Percentiles rank a stretch among this genome's conserved stretches.
phyloP scores from a whole-genome alignment of 2,888 invertebrate genomes.

The Diarsia mendica region DNA sequence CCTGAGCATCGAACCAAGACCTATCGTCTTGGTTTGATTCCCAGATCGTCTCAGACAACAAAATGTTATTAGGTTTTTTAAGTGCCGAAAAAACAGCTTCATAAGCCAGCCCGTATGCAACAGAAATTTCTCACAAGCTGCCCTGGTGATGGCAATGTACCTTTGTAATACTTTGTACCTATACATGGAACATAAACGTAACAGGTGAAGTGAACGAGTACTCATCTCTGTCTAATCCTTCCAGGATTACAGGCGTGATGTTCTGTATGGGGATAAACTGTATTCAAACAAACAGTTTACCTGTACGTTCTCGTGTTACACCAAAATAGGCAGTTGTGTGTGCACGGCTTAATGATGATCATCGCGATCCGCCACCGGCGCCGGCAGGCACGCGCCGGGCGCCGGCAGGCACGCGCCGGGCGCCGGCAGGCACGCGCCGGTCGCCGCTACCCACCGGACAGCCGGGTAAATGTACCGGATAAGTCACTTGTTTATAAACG shows the following conservation, averaged over 20 bases:
- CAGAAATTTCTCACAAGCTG: not conserved
- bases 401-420: slow-evolving; percentile 57
- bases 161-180: too few species aligned
- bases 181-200: too few species aligned
- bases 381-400: slow-evolving; percentile 43
- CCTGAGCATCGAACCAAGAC: not conserved
- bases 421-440: slow-evolving; percentile 43
- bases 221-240: not conserved
- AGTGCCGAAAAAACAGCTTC: not conserved
- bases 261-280: not conserved
- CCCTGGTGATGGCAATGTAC: too few species aligned
- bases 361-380: slow-evolving; percentile 21
- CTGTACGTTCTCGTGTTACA: slow-evolving; percentile 29
- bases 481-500: not conserved
- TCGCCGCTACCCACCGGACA: slow-evolving; percentile 33
- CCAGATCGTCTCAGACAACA: not conserved
- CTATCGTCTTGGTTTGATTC: not conserved
- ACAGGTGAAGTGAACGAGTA: too few species aligned
- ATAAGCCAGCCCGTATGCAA: not conserved
- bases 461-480: not conserved
- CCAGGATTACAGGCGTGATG: not conserved
- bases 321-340: slow-evolving; percentile 22
- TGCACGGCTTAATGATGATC: slow-evolving; percentile 28
- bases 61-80: not conserved
- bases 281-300: slow-evolving; percentile 23